A percentile compares a stretch with the other conserved stretches of the same genome.
phyloP scores from a whole-genome alignment of 2,797 vertebrate species.

The Cyclura pinguis region DNA sequence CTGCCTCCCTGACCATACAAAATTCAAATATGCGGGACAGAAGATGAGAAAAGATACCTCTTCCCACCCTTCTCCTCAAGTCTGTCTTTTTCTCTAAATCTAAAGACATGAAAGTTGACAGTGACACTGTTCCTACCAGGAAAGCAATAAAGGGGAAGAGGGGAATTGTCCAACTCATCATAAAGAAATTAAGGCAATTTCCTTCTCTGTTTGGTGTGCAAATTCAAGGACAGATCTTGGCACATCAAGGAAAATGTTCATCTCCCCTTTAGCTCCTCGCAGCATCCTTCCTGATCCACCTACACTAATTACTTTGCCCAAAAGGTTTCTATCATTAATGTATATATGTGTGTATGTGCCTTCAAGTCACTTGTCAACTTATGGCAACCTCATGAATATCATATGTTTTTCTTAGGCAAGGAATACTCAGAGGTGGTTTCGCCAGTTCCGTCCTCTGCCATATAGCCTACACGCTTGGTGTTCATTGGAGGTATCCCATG shows the following conservation, averaged over 20 bases:
- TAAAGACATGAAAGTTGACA: background rate
- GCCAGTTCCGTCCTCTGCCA: too few species aligned
- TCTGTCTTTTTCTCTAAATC: background rate
- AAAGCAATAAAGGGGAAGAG: background rate
- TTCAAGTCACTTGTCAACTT: too few species aligned
- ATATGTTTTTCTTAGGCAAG: too few species aligned
- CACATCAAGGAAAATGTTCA: background rate
- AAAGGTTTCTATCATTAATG: background rate
- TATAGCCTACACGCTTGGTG: too few species aligned
- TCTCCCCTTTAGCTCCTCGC: background rate
- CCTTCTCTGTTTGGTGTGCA: background rate
- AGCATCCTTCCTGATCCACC: background rate
- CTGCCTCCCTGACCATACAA: background rate
- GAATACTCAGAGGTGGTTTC: too few species aligned
- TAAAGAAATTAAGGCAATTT: slow-evolving; percentile 4
- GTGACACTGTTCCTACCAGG: background rate
- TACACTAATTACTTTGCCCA: background rate
- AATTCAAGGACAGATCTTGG: background rate
- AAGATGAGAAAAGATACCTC: background rate
- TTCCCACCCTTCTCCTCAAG: background rate
- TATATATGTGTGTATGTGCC: background rate
- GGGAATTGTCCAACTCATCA: background rate
- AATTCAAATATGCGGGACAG: background rate
- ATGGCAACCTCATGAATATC: too few species aligned
- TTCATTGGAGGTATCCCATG: too few species aligned